Evolutionary conservation across 2,113 vertebrate species (phyloP).

Genomic region (Cheilinus undulatus): DNA sequence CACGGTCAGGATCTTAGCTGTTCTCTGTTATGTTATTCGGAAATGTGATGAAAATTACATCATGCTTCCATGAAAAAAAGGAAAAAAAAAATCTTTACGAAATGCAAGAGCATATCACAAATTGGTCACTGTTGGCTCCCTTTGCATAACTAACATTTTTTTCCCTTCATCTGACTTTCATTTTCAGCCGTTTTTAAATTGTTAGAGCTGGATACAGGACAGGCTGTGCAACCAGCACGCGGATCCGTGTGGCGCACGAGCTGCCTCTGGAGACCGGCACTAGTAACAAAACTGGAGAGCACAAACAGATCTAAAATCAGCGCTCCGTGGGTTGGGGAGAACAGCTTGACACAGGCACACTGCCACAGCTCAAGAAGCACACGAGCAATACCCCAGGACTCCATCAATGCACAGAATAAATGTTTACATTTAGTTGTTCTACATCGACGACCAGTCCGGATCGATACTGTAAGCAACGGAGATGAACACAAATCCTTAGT

Average conservation of each 20-base stretch:
- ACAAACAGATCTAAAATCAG: constrained; percentile 46
- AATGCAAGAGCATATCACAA: not conserved
- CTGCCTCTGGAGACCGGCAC: constrained; percentile 27
- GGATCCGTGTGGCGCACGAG: constrained; percentile 13
- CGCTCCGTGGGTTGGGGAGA: constrained; percentile 13
- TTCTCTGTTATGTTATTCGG: too few relatives aligned
- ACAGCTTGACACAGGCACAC: constrained; percentile 5
- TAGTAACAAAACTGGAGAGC: constrained; percentile 45
- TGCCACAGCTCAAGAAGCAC: constrained; percentile 1
- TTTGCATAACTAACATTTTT: too few relatives aligned
- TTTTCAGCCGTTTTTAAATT: constrained; percentile 26
- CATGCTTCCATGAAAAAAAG: too few relatives aligned
- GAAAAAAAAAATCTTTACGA: not conserved
- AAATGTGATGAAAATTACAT: too few relatives aligned
- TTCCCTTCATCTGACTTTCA: not conserved
- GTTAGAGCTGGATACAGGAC: constrained; percentile 18
- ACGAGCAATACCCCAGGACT: not conserved
- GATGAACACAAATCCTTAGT: not conserved
- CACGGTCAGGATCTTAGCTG: not conserved
- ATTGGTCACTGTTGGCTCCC: too few relatives aligned
- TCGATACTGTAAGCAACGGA: constrained; percentile 29
- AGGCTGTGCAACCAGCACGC: constrained; percentile 3
- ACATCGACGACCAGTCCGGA: constrained; percentile 14
- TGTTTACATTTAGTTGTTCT: constrained; percentile 21
- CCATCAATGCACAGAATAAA: not conserved